Base-by-base conservation (phyloP, 2,113 vertebrate species). In the Ammodytes dubius region DNA sequence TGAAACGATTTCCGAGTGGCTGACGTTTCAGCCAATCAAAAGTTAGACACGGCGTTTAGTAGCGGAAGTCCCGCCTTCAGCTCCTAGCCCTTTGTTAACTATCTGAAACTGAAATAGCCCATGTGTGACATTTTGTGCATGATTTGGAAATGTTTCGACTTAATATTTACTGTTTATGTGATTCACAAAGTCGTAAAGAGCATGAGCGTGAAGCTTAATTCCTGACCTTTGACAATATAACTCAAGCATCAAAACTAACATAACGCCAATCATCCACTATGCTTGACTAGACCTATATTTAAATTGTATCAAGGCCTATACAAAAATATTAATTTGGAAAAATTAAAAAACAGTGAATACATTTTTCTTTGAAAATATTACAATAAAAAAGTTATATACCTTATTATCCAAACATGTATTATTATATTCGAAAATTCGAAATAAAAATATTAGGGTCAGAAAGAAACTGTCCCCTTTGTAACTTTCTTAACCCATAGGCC, bases 21-120 rank as follows among this genome's bases (percentile, higher is more conserved):
- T 1, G 2, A 13, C 4, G 2, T 65, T 58, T 79, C 14, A 71
- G 67, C 92, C 93, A 94, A 92, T 92, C 87, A 13, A 8, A 80
- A 47, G 0, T n/a, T 35, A 56, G 57, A 19, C 0, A 11, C 1
- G 4, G 27, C 6, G 0, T 0, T 0, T 0, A 4, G 2, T 0
- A n/a, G 8, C 81, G 84, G 88, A 94, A 91, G 80, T 83, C 66
- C 87, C 84, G 82, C 90, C 89, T 53, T 14, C 5, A 12, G 1
- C 10, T 17, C 2, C 8, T 10, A 4, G 0, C 35, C 17, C 42
- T 11, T 15, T 56, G 15, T 17, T 56, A 37, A 8, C 13, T 17
- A 17, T 14, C 52, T n/a, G 52, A 9, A 53, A 53, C 3, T 8
- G 10, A 10, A 46, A 46, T 46, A 2, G 45, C 7, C 45, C 7